Evolutionary conservation across 2,797 vertebrate species (phyloP).

Genomic region (Momotus momota): DNA sequence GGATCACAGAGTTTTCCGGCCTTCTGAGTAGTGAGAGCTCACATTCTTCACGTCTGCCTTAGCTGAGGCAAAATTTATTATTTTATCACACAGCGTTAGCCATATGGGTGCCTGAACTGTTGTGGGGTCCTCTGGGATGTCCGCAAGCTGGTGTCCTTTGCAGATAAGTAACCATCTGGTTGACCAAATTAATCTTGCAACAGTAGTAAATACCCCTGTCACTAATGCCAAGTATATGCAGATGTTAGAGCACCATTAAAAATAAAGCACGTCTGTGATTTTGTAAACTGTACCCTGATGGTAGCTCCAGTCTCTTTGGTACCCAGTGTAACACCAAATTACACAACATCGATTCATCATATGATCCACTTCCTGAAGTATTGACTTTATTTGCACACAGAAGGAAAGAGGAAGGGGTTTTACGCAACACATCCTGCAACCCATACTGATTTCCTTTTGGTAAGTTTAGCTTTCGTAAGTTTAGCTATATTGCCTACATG

Average conservation of each 20-base stretch:
- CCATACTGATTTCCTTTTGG: not conserved
- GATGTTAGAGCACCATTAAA: not conserved
- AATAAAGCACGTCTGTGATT: not conserved
- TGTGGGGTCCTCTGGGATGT: not conserved
- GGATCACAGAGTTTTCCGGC: no score
- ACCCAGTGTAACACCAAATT: not conserved
- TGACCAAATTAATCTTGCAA: not conserved
- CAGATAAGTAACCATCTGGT: not conserved
- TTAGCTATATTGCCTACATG: accelerated
- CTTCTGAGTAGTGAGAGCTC: no score
- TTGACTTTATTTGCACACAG: accelerated
- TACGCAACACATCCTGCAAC: not conserved
- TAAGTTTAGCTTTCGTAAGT: not conserved
- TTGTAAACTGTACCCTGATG: not conserved
- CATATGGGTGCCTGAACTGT: not conserved
- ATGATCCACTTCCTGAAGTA: not conserved
- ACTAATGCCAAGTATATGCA: not conserved
- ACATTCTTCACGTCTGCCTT: no score
- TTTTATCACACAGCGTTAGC: not conserved
- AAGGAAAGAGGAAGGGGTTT: not conserved
- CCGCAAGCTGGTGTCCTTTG: not conserved
- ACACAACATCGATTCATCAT: not conserved
- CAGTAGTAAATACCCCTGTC: not conserved
- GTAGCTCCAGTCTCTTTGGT: not conserved
- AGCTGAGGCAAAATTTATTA: no score